Evolutionary conservation across 2,797 vertebrate genomes (phyloP).

Genomic region (Amblyraja radiata): DNA sequence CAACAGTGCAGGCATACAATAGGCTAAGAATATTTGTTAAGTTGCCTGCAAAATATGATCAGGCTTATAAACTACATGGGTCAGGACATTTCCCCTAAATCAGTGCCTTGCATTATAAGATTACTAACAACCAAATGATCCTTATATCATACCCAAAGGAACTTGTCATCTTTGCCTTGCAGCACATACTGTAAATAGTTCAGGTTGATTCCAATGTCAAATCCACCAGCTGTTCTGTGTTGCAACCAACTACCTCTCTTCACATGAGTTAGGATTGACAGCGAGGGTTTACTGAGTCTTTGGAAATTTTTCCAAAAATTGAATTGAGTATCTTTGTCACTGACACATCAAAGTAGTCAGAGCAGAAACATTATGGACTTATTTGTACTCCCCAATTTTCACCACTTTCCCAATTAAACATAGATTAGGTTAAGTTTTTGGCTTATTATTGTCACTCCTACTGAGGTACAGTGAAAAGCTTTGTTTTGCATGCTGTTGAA

Average conservation of each 20-base stretch:
- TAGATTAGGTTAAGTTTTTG: neutral
- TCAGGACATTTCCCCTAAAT: neutral
- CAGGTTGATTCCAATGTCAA: neutral
- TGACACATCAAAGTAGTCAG: neutral
- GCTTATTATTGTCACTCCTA: too few species aligned
- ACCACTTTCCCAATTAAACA: neutral
- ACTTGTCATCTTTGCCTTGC: neutral
- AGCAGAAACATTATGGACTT: neutral
- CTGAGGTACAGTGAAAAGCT: too few species aligned
- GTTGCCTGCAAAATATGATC: neutral
- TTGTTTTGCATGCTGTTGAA: too few species aligned
- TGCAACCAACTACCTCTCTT: neutral
- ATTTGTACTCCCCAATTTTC: neutral
- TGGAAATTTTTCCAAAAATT: neutral
- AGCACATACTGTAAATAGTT: neutral
- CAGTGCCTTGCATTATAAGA: neutral
- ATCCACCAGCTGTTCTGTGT: neutral
- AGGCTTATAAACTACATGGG: neutral
- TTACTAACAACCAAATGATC: neutral
- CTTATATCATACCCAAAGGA: neutral
- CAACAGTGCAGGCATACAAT: neutral
- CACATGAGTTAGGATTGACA: neutral
- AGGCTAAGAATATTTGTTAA: neutral
- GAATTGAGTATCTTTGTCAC: neutral
- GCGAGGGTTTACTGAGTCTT: neutral